Evolutionary conservation across 1,140 invertebrate genomes (phyloP).

Genomic region (Latrodectus geometricus): DNA sequence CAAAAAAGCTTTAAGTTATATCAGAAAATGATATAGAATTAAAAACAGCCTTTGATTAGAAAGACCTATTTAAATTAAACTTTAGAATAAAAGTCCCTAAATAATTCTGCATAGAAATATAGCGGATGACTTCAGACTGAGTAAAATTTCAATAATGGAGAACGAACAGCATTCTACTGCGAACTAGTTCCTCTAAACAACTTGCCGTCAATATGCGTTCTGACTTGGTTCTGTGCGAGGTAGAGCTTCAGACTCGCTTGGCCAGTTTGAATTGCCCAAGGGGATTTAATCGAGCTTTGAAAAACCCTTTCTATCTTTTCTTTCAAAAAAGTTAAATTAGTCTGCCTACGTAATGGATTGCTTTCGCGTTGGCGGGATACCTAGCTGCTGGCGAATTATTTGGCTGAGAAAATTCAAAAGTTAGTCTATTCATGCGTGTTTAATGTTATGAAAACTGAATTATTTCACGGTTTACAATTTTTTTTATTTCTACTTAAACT

Average conservation of each 20-base stretch:
- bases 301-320: conserved; percentile 33
- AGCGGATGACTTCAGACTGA: not conserved
- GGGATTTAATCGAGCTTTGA: conserved; percentile 34
- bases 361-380: conserved; percentile 25
- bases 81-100: not conserved
- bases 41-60: too few species aligned
- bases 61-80: too few species aligned
- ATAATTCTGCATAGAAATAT: conserved; percentile 10
- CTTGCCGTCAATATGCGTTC: conserved; percentile 22
- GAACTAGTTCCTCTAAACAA: conserved; percentile 43
- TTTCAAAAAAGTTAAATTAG: conserved; percentile 52
- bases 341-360: conserved; percentile 41
- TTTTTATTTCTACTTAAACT: too few species aligned
- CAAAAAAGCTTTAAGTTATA: too few species aligned
- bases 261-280: conserved; percentile 26
- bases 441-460: too few species aligned
- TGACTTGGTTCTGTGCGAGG: conserved; percentile 23
- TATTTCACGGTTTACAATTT: too few species aligned
- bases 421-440: too few species aligned
- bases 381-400: conserved; percentile 4
- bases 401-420: not conserved
- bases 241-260: conserved; percentile 14
- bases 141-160: not conserved
- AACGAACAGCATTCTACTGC: conserved; percentile 22
- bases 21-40: too few species aligned